Evolutionary conservation across 2,797 vertebrate genomes (phyloP).

Genomic region (Eidolon dupreanum): DNA sequence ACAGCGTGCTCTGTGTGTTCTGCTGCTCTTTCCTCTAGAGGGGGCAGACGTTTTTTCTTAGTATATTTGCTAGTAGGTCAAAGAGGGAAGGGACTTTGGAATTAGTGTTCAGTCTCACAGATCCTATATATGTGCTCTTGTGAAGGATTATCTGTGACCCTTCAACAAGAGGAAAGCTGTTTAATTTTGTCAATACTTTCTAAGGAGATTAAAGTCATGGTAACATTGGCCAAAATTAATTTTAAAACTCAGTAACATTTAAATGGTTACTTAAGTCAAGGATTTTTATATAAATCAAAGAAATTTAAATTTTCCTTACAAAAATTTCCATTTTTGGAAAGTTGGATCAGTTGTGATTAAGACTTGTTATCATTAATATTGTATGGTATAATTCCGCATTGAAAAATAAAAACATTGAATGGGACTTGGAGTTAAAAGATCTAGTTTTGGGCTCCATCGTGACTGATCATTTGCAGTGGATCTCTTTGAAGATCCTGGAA

Average conservation of each 20-base stretch:
- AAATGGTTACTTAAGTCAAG: conserved; percentile 12
- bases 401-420: conserved; percentile 63
- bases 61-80: background rate
- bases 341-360: conserved; percentile 51
- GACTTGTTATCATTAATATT: conserved; percentile 45
- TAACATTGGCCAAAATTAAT: conserved; percentile 55
- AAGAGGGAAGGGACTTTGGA: background rate
- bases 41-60: background rate
- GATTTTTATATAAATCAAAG: conserved; percentile 39
- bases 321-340: conserved; percentile 46
- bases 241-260: conserved; percentile 19
- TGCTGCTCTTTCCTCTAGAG: background rate
- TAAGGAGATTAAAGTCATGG: conserved; percentile 35
- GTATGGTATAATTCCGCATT: conserved; percentile 45
- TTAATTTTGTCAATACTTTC: conserved; percentile 38
- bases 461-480: conserved; percentile 10
- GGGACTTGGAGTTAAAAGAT: conserved; percentile 50
- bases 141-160: background rate
- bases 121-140: background rate
- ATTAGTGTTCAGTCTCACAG: conserved; percentile 17
- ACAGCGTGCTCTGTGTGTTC: background rate
- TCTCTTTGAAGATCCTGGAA: conserved; percentile 68
- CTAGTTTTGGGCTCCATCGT: conserved; percentile 30
- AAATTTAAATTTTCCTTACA: conserved; percentile 37
- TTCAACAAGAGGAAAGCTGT: conserved; percentile 49